Percentiles rank a stretch among this genome's conserved stretches.
Conservation (phyloP, 2,797 vertebrate species). For the Discoglossus pictus region DNA sequence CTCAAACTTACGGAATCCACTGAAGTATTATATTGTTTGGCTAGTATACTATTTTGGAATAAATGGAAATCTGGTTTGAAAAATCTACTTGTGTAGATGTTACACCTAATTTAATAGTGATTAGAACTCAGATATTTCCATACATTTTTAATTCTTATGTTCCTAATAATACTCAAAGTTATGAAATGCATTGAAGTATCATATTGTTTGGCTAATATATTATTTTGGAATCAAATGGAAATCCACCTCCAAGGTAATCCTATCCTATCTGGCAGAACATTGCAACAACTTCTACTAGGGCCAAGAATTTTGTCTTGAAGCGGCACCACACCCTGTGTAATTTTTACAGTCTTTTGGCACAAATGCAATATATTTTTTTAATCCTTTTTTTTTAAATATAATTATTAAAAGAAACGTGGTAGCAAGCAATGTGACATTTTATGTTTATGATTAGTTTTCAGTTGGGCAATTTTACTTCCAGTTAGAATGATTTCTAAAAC, state of each 20-base stretch:
- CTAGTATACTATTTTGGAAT: conserved; percentile 25
- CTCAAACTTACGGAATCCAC: conserved; percentile 13
- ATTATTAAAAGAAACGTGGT: neutral
- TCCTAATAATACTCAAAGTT: too few relatives aligned
- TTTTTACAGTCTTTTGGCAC: conserved; percentile 27
- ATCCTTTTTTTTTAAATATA: neutral
- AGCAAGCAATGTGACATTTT: neutral
- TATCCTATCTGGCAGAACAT: conserved; percentile 40
- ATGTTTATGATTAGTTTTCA: too few relatives aligned
- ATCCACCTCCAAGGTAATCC: conserved; percentile 31
- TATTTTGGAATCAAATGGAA: conserved; percentile 33
- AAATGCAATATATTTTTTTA: neutral
- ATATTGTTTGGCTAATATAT: conserved; percentile 22
- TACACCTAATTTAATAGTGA: too few relatives aligned
- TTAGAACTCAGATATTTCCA: conserved; percentile 21
- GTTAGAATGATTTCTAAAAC: too few relatives aligned
- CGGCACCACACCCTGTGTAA: conserved; percentile 36
- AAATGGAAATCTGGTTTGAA: conserved; percentile 32
- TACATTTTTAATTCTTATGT: conserved; percentile 16
- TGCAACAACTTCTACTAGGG: conserved; percentile 3
- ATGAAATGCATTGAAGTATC: conserved; percentile 28
- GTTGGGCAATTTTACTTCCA: too few relatives aligned
- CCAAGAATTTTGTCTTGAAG: conserved; percentile 40
- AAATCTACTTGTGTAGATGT: too few relatives aligned
- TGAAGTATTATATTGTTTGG: conserved; percentile 33